Evolutionary conservation across 2,888 invertebrate genomes (phyloP).

Genomic region (Caenorhabditis sp.): DNA sequence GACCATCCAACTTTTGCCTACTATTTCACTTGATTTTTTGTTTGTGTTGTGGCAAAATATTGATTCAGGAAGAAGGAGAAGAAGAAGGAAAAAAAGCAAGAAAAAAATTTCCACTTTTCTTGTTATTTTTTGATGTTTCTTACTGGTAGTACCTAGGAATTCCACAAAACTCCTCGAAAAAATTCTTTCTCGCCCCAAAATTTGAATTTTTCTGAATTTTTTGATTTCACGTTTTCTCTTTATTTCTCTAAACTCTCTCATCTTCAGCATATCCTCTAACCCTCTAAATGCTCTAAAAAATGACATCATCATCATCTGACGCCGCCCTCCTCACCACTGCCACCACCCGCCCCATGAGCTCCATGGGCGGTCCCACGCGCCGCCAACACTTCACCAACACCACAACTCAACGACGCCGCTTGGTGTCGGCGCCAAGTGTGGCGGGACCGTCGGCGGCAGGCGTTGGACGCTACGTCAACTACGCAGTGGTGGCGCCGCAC

Average conservation of each 20-base stretch:
- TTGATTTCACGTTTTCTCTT: neutral
- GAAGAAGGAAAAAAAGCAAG: neutral
- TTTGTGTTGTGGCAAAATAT: slow-evolving; percentile 1
- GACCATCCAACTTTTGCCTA: neutral
- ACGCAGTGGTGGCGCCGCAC: slow-evolving; percentile 10
- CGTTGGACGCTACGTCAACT: neutral
- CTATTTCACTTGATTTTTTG: neutral
- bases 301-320: neutral
- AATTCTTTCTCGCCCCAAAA: neutral
- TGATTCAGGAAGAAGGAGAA: neutral
- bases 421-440: slow-evolving; percentile 14
- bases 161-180: too few relatives aligned
- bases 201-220: too few relatives aligned
- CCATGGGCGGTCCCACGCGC: neutral
- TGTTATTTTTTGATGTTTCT: neutral
- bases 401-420: neutral
- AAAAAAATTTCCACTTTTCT: neutral
- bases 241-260: neutral
- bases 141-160: neutral
- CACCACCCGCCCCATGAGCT: neutral
- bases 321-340: too few relatives aligned
- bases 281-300: neutral
- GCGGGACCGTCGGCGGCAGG: slow-evolving; percentile 18
- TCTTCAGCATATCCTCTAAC: neutral
- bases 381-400: neutral